phyloP scores from a whole-genome alignment of 37 sponge, comb jelly and placozoan genomes.

The Aplysina aerophoba region DNA sequence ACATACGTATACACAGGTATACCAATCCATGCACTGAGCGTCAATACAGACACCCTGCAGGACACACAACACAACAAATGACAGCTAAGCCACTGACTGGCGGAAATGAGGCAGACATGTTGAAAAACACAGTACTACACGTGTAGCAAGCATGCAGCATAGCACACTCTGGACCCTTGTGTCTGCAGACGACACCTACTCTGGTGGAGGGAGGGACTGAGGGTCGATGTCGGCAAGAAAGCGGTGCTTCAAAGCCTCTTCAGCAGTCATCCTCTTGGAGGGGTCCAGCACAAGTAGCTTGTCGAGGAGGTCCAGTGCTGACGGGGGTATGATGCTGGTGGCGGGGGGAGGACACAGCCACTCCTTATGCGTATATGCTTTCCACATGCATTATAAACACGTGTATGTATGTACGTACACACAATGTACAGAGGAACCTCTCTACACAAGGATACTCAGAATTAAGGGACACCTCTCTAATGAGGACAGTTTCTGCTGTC shows the following conservation, averaged over 20 bases:
- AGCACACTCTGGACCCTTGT: too few relatives aligned
- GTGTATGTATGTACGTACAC: background rate
- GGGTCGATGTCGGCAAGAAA: conserved; percentile 77
- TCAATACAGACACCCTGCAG: too few relatives aligned
- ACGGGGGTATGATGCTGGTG: conserved; percentile 80
- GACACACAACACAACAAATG: too few relatives aligned
- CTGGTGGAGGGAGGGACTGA: conserved; percentile 49
- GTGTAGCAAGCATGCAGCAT: too few relatives aligned
- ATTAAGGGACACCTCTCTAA: background rate
- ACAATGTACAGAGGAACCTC: background rate
- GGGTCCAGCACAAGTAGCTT: conserved; percentile 90
- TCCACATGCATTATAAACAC: background rate
- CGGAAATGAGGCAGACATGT: too few relatives aligned
- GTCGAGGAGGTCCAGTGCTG: conserved; percentile 88
- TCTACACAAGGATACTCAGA: background rate
- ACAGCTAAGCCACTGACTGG: too few relatives aligned
- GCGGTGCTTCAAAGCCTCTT: conserved; percentile 81
- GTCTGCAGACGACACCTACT: conserved; percentile 48
- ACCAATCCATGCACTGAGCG: too few relatives aligned
- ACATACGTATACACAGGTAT: too few relatives aligned
- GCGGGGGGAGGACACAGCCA: background rate
- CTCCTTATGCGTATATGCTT: background rate
- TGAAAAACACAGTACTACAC: too few relatives aligned
- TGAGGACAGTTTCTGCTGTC: too few relatives aligned
- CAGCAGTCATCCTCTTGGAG: conserved; percentile 80